Conservation (phyloP, 2,797 vertebrate species). For the Neosalanx taihuensis region DNA sequence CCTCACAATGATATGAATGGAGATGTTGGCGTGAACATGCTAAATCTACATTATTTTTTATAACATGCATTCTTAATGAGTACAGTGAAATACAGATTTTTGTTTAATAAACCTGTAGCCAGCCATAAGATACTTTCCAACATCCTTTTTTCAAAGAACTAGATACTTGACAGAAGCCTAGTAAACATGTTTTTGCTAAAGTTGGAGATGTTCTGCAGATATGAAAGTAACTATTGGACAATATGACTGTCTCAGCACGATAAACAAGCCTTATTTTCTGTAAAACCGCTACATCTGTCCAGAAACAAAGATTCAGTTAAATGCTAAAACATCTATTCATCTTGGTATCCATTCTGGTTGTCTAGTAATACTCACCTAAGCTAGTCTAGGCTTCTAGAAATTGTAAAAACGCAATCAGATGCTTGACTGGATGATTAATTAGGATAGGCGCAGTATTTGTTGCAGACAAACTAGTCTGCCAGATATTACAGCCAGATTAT, state of each 20-base stretch:
- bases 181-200: conserved; percentile 15
- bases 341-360: not conserved
- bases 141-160: not conserved
- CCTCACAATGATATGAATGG: too few species aligned
- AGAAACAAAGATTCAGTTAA: too few species aligned
- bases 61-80: too few species aligned
- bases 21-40: too few species aligned
- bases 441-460: conserved; percentile 30
- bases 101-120: too few species aligned
- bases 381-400: conserved; percentile 16
- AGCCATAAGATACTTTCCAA: too few species aligned
- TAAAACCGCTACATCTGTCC: not conserved
- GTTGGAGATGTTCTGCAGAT: conserved; percentile 11
- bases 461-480: conserved; percentile 17
- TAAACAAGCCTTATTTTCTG: not conserved
- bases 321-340: not conserved
- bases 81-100: too few species aligned
- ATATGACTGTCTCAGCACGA: not conserved
- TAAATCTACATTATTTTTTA: too few species aligned
- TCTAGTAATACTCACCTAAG: not conserved
- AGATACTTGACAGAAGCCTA: not conserved
- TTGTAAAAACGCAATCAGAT: conserved; percentile 41
- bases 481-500: conserved; percentile 7
- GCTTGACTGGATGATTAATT: conserved; percentile 39
- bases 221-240: not conserved